Conservation (phyloP, 1,140 invertebrate genomes). For the Hetaerina americana region DNA sequence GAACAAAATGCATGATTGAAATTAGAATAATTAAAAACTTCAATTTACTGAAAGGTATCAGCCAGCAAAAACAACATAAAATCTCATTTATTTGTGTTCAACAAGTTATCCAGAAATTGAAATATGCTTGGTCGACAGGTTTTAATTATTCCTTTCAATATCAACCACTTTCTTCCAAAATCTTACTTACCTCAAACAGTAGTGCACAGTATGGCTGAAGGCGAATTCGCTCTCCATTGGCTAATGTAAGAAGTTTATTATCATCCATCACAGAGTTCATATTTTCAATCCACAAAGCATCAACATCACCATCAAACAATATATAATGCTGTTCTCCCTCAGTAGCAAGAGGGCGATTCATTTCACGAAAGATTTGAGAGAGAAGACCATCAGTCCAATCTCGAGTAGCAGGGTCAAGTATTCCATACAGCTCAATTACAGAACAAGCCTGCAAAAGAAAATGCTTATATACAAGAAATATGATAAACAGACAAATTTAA, state of each 20-base stretch:
- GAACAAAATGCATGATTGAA: too few species aligned
- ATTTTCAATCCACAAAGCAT: constrained; percentile 88
- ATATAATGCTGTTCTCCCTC: constrained; percentile 62
- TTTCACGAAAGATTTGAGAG: constrained; percentile 79
- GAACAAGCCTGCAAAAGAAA: constrained; percentile 52
- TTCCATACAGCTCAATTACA: constrained; percentile 81
- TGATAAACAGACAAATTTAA: too few species aligned
- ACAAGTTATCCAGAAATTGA: too few species aligned
- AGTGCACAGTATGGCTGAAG: constrained; percentile 68
- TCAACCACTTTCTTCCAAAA: constrained; percentile 4
- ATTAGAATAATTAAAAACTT: too few species aligned
- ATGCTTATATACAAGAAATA: constrained; percentile 19
- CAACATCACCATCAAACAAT: constrained; percentile 85
- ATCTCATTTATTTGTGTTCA: background rate
- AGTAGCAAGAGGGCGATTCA: constrained; percentile 60
- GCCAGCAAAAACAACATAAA: background rate
- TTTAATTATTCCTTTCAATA: constrained; percentile 10
- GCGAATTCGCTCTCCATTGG: constrained; percentile 79
- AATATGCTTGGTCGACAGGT: background rate
- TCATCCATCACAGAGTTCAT: constrained; percentile 97
- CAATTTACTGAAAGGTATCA: too few species aligned
- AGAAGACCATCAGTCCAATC: constrained; percentile 88
- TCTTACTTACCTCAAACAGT: constrained; percentile 60
- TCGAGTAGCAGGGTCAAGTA: constrained; percentile 64
- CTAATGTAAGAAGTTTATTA: constrained; percentile 74